phyloP scores from a whole-genome alignment of 2,113 vertebrate species.

The Tricholaema leucomelas region DNA sequence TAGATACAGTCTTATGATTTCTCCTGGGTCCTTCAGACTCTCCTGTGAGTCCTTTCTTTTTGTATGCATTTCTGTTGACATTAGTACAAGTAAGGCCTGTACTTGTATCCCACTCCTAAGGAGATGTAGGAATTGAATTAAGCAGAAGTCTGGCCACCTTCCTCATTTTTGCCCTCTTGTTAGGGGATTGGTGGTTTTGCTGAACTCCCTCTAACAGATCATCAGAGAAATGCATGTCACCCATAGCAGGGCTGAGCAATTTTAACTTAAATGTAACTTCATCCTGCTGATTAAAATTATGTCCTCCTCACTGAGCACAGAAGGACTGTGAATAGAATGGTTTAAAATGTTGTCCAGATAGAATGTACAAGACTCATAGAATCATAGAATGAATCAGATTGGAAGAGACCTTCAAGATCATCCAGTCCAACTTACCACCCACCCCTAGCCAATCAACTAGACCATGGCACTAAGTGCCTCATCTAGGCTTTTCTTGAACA shows the following conservation, averaged over 20 bases:
- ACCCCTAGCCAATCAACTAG: too few relatives aligned
- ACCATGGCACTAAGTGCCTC: too few relatives aligned
- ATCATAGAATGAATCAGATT: too few relatives aligned
- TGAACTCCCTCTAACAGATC: neutral
- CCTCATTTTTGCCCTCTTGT: neutral
- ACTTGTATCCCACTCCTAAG: neutral
- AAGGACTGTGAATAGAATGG: neutral
- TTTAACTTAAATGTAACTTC: neutral
- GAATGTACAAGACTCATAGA: neutral
- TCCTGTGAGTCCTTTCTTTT: conserved; percentile 10
- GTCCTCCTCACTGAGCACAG: neutral
- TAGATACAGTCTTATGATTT: neutral
- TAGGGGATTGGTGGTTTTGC: neutral
- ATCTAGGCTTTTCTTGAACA: too few relatives aligned
- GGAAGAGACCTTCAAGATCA: too few relatives aligned
- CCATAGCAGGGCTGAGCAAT: neutral
- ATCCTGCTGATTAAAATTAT: neutral
- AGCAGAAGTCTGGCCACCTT: neutral
- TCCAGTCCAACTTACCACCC: too few relatives aligned
- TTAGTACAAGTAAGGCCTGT: neutral
- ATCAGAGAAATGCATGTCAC: neutral
- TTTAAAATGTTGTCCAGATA: neutral
- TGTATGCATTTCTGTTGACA: fast-evolving
- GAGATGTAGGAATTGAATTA: neutral
- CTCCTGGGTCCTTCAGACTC: neutral